phyloP scores from a whole-genome alignment of 2,797 vertebrate genomes.

The Allobates femoralis region DNA sequence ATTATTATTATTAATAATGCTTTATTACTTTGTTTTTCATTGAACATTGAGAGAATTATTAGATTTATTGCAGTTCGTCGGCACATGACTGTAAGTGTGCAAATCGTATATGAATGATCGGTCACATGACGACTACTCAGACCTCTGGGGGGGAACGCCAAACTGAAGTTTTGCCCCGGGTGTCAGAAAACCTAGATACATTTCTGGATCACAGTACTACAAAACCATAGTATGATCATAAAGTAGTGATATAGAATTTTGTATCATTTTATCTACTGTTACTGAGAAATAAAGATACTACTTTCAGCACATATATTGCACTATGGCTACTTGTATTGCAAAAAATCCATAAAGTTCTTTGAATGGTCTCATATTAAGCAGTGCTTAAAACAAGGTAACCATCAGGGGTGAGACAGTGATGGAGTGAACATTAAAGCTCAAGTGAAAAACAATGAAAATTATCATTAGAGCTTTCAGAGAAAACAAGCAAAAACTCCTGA shows the following conservation, averaged over 20 bases:
- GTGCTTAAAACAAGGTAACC: not conserved
- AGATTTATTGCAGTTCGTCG: too few relatives aligned
- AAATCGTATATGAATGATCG: too few relatives aligned
- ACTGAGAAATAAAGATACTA: not conserved
- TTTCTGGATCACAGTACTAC: too few relatives aligned
- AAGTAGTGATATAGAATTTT: not conserved
- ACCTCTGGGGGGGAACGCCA: too few relatives aligned
- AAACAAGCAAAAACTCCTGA: not conserved
- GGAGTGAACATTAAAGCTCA: not conserved
- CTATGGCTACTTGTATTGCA: not conserved
- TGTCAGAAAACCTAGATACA: too few relatives aligned
- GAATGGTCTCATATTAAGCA: not conserved
- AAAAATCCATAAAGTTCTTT: not conserved
- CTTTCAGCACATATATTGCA: not conserved
- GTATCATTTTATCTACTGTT: not conserved
- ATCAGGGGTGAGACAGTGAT: not conserved
- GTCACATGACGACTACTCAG: too few relatives aligned
- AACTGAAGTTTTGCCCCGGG: too few relatives aligned
- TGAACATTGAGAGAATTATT: too few relatives aligned
- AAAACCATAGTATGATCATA: not conserved
- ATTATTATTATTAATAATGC: too few relatives aligned
- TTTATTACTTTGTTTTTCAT: too few relatives aligned
- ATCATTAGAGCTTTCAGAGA: not conserved
- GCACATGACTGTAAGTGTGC: too few relatives aligned
- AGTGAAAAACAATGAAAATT: not conserved